A percentile compares a stretch with the other conserved stretches of the same genome.
Conservation (phyloP, 2,888 invertebrate genomes). For the Andrena hattorfiana region DNA sequence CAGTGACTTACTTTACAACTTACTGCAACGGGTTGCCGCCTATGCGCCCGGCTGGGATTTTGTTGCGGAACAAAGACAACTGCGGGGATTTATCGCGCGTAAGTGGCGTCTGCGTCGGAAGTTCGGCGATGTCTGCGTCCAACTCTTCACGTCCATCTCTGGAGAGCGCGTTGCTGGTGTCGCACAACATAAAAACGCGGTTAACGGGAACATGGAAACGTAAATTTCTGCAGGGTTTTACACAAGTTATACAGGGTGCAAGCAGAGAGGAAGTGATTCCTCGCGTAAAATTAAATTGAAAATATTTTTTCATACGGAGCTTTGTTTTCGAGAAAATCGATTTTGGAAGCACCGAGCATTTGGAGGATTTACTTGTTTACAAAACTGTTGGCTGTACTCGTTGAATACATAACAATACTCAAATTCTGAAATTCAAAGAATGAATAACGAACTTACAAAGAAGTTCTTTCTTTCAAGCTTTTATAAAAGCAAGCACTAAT, state of each 20-base stretch:
- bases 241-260: too few species aligned
- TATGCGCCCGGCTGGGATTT: slow-evolving; percentile 33
- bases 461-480: not conserved
- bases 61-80: slow-evolving; percentile 48
- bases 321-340: too few species aligned
- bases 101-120: slow-evolving; percentile 50
- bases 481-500: too few species aligned
- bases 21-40: slow-evolving; percentile 34
- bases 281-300: too few species aligned
- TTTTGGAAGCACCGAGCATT: too few species aligned
- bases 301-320: too few species aligned
- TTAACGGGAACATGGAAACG: not conserved
- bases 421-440: too few species aligned
- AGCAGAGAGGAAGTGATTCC: too few species aligned
- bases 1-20: slow-evolving; percentile 61
- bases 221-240: not conserved
- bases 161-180: slow-evolving; percentile 2
- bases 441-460: too few species aligned
- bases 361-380: too few species aligned
- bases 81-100: slow-evolving; percentile 59
- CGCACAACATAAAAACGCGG: slow-evolving; percentile 2
- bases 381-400: too few species aligned
- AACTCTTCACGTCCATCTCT: slow-evolving; percentile 24
- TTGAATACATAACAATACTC: too few species aligned
- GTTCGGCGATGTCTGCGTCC: slow-evolving; percentile 30